Conservation (phyloP, 2,113 vertebrate genomes). For the Lichenostomus cassidix region DNA sequence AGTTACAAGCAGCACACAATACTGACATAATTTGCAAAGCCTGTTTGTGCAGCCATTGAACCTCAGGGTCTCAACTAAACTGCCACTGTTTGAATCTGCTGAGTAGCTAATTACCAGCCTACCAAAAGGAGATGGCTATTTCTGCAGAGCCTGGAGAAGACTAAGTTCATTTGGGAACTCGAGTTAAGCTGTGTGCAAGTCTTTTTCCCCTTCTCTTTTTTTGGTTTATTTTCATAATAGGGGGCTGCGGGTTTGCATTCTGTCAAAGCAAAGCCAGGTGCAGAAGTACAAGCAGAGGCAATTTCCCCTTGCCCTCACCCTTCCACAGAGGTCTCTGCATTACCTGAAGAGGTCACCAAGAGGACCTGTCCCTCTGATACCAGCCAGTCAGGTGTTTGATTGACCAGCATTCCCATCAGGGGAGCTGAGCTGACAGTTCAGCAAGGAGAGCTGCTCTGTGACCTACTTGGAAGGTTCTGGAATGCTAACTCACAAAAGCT, state of each 20-base stretch:
- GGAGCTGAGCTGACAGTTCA: background rate
- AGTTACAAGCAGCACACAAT: background rate
- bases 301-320: background rate
- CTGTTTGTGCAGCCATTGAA: background rate
- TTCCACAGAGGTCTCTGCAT: background rate
- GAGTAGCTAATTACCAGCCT: background rate
- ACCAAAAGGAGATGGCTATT: background rate
- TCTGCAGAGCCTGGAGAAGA: background rate
- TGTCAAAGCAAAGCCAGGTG: background rate
- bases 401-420: background rate
- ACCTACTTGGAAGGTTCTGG: constrained; percentile 18
- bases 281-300: background rate
- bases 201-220: background rate
- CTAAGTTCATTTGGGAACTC: background rate
- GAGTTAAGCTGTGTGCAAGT: background rate
- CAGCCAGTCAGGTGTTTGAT: background rate
- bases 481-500: background rate
- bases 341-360: background rate
- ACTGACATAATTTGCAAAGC: background rate
- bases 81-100: background rate
- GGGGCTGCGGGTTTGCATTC: background rate
- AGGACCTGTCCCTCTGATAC: background rate
- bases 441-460: background rate
- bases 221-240: background rate
- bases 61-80: background rate